A percentile compares a stretch with the other conserved stretches of the same genome.
Evolutionary conservation across 2,797 vertebrate genomes (phyloP).

Genomic region (Acanthiza pusilla): DNA sequence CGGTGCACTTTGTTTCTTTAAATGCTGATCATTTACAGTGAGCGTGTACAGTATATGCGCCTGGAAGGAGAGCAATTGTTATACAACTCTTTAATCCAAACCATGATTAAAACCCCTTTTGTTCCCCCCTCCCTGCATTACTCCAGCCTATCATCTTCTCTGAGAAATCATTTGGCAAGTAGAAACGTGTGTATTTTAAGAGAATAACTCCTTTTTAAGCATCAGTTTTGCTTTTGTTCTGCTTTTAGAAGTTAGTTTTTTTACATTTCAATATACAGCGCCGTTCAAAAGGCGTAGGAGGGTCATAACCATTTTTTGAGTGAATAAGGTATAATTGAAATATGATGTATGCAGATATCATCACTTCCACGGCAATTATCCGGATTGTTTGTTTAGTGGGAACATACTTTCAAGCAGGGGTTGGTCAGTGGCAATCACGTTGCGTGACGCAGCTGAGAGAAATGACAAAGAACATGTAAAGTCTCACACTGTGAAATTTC

Average conservation of each 20-base stretch:
- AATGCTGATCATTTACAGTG: conserved; percentile 50
- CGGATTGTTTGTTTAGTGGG: conserved; percentile 45
- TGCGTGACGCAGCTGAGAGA: background rate
- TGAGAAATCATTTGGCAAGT: conserved; percentile 56
- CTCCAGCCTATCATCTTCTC: conserved; percentile 60
- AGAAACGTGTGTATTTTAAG: conserved; percentile 47
- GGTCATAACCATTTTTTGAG: conserved; percentile 34
- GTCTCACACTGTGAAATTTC: conserved; percentile 17
- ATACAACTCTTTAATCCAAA: conserved; percentile 56
- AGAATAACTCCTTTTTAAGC: conserved; percentile 43
- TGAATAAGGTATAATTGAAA: conserved; percentile 61
- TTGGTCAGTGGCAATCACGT: conserved; percentile 27
- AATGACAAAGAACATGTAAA: background rate
- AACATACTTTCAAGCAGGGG: conserved; percentile 1
- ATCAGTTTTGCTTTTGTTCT: conserved; percentile 45
- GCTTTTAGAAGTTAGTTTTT: conserved; percentile 39
- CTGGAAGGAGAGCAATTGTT: conserved; percentile 58
- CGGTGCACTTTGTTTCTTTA: conserved; percentile 34
- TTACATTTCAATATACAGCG: conserved; percentile 31
- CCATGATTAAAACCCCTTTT: conserved; percentile 58
- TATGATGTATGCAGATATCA: conserved; percentile 55
- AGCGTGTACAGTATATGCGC: conserved; percentile 29
- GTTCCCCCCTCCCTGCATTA: conserved; percentile 36
- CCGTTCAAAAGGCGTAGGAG: conserved; percentile 25
- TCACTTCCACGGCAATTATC: conserved; percentile 47